Conservation (phyloP, 30 jellyfish, hydroid and myxozoan genomes). For the Hydractinia symbiolongicarpus region DNA sequence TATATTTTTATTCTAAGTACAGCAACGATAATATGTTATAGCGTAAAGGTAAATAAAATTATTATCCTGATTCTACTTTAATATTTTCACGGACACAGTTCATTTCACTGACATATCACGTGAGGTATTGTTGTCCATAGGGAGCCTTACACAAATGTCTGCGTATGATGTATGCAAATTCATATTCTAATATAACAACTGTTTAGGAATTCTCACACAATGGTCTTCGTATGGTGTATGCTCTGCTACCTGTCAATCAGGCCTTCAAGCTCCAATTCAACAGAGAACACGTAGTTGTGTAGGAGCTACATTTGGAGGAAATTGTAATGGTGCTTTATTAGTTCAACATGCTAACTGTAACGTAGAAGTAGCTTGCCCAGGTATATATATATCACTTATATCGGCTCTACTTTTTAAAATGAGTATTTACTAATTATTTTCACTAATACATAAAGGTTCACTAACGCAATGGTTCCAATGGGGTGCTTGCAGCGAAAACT, state of each 20-base stretch:
- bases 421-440: too few relatives aligned
- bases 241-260: slow-evolving; percentile 21
- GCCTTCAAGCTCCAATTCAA: background rate
- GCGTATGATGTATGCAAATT: too few relatives aligned
- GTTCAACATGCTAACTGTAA: background rate
- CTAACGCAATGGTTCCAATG: background rate
- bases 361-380: slow-evolving; percentile 15
- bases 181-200: background rate
- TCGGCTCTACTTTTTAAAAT: background rate
- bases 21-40: too few relatives aligned
- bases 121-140: too few relatives aligned
- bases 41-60: too few relatives aligned
- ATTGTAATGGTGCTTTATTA: background rate
- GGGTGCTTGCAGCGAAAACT: slow-evolving; percentile 1
- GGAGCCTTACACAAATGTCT: too few relatives aligned
- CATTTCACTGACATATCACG: too few relatives aligned
- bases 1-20: too few relatives aligned
- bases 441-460: background rate
- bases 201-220: slow-evolving; percentile 4
- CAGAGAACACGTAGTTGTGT: slow-evolving; percentile 2
- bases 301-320: slow-evolving; percentile 23
- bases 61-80: too few relatives aligned
- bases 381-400: background rate
- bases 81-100: too few relatives aligned
- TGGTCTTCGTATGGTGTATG: background rate